phyloP scores from a whole-genome alignment of 2,888 invertebrate genomes.

The Papilio elwesi region DNA sequence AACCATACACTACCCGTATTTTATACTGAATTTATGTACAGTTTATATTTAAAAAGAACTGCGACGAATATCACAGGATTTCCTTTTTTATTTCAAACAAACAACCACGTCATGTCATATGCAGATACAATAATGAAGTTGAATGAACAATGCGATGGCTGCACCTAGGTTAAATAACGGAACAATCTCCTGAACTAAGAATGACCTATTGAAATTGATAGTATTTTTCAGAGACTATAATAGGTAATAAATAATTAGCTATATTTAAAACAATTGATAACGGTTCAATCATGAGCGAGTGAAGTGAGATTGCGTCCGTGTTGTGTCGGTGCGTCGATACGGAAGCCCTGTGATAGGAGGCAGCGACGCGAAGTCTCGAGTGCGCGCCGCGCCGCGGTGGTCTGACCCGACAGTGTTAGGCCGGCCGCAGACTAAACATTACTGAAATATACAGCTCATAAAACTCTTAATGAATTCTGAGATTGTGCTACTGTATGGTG shows the following conservation, averaged over 20 bases:
- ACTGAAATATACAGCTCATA: neutral
- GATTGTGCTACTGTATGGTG: slow-evolving; percentile 4
- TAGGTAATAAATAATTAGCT: neutral
- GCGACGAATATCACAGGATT: neutral
- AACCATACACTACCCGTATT: neutral
- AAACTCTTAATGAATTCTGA: slow-evolving; percentile 9
- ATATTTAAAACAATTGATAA: slow-evolving; percentile 2
- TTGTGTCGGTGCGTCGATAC: slow-evolving; percentile 32
- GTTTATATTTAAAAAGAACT: slow-evolving; percentile 5
- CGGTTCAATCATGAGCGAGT: neutral
- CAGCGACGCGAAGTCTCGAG: slow-evolving; percentile 39
- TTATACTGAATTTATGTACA: neutral
- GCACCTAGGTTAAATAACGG: neutral
- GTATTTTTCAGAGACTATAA: neutral
- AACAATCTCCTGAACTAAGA: neutral
- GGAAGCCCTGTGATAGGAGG: slow-evolving; percentile 33
- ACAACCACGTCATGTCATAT: too few relatives aligned
- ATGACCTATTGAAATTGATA: neutral
- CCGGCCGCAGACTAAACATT: slow-evolving; percentile 15
- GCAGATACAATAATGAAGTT: too few relatives aligned
- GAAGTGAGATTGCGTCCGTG: neutral
- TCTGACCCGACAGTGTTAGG: slow-evolving; percentile 33
- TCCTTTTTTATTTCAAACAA: too few relatives aligned
- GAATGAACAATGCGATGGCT: too few relatives aligned
- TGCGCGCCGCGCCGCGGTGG: slow-evolving; percentile 37